A percentile compares a stretch with the other conserved stretches of the same genome.
These are phyloP conservation scores for Acyrthosiphon pisum DNA, from an alignment of 1,140 invertebrate genomes.

Conservation along the genomic window DNA sequence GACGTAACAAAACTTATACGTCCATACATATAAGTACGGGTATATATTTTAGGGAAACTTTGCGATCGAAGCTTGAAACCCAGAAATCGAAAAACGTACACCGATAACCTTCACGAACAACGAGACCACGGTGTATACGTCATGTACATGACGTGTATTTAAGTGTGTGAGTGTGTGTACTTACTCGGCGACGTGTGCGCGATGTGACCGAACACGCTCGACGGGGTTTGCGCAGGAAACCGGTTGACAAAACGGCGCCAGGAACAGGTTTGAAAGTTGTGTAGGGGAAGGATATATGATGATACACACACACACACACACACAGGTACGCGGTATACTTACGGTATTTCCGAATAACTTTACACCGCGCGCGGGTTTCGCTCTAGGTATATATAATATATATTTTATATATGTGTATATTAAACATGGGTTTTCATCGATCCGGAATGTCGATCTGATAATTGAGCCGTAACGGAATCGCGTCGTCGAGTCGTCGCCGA, in stretches of 20 bases:
- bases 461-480: slow-evolving; percentile 14
- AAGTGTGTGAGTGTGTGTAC: background rate
- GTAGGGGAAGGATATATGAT: background rate
- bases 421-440: background rate
- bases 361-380: background rate
- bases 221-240: slow-evolving; percentile 42
- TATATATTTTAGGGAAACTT: background rate
- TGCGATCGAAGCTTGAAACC: background rate
- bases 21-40: too few species aligned
- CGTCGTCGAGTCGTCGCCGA: background rate
- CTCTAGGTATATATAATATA: background rate
- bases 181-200: too few species aligned
- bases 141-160: background rate
- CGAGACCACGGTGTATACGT: background rate
- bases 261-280: slow-evolving; percentile 54
- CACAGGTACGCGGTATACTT: background rate
- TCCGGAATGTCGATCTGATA: background rate
- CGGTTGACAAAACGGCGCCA: slow-evolving; percentile 18
- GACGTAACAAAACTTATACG: background rate
- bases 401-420: background rate
- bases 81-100: background rate
- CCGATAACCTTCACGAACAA: background rate
- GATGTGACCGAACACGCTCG: background rate
- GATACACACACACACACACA: too few species aligned
- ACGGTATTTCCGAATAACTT: slow-evolving; percentile 42